Evolutionary conservation across 1,140 invertebrate genomes (phyloP).

Genomic region (Scaptomyza hsui): DNA sequence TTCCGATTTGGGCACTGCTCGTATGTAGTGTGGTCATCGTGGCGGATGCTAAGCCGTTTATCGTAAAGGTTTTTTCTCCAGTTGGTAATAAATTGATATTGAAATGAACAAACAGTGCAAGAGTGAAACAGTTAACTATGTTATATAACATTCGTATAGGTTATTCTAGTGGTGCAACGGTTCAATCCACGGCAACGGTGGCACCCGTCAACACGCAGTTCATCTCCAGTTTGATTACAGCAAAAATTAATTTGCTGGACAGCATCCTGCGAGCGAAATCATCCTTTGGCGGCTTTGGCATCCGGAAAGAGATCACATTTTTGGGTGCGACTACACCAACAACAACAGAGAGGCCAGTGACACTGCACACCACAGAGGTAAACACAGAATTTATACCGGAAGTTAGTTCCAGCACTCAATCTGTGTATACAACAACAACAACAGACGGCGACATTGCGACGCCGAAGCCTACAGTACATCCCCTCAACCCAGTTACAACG

Average conservation of each 20-base stretch:
- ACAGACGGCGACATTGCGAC: slow-evolving; percentile 60
- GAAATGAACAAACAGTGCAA: neutral
- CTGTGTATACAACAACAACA: slow-evolving; percentile 69
- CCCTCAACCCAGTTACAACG: slow-evolving; percentile 55
- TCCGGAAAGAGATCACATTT: slow-evolving; percentile 43
- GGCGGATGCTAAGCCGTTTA: slow-evolving; percentile 54
- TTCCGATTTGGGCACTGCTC: slow-evolving; percentile 50
- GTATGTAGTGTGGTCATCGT: slow-evolving; percentile 27
- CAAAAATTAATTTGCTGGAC: slow-evolving; percentile 52
- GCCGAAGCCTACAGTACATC: slow-evolving; percentile 67
- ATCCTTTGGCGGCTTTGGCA: slow-evolving; percentile 51
- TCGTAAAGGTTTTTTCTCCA: slow-evolving; percentile 61
- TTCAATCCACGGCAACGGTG: slow-evolving; percentile 20
- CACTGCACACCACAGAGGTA: slow-evolving; percentile 64
- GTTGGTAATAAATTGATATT: slow-evolving; percentile 42
- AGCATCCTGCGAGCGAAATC: slow-evolving; percentile 55
- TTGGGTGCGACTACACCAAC: slow-evolving; percentile 37
- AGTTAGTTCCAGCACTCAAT: slow-evolving; percentile 65
- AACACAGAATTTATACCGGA: slow-evolving; percentile 71
- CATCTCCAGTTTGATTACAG: slow-evolving; percentile 52
- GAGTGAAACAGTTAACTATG: neutral
- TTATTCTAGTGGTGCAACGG: slow-evolving; percentile 14
- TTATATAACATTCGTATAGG: slow-evolving; percentile 27
- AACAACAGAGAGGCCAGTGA: slow-evolving; percentile 54
- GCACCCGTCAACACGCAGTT: slow-evolving; percentile 51